Conservation (phyloP, 2,888 invertebrate genomes). For the Ypsolopha scabrella region DNA sequence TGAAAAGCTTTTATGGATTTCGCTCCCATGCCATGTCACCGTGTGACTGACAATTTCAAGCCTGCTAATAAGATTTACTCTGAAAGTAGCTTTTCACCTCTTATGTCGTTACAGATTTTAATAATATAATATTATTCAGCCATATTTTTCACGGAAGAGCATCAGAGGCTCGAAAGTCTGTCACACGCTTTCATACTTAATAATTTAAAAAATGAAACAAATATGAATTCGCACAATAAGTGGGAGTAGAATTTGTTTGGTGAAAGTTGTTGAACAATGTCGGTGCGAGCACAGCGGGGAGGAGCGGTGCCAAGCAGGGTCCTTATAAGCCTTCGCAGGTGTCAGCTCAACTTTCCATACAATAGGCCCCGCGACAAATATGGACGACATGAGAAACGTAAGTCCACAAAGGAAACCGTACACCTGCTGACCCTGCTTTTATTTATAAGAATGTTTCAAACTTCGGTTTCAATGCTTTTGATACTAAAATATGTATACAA, state of each 20-base stretch:
- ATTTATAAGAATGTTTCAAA: not conserved
- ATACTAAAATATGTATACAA: too few relatives aligned
- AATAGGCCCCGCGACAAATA: conserved; percentile 32
- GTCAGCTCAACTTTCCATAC: conserved; percentile 32
- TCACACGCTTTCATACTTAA: conserved; percentile 21
- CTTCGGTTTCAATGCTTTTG: not conserved
- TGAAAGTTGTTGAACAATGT: conserved; percentile 33
- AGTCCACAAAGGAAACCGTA: conserved; percentile 9
- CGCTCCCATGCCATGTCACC: not conserved
- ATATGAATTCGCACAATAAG: conserved; percentile 29
- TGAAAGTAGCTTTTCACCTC: conserved; percentile 1
- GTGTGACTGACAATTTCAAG: conserved; percentile 1
- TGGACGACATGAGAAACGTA: conserved; percentile 27
- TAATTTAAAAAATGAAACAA: conserved; percentile 20
- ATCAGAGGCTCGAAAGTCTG: conserved; percentile 8
- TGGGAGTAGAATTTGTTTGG: conserved; percentile 27
- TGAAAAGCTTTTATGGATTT: conserved; percentile 1
- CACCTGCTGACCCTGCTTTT: not conserved
- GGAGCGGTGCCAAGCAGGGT: conserved; percentile 20
- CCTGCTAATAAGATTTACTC: conserved; percentile 2
- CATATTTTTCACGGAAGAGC: not conserved
- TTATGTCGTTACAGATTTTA: conserved; percentile 1
- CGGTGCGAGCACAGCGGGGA: not conserved
- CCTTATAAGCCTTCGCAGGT: conserved; percentile 49
- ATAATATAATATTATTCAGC: not conserved